Percentiles rank a stretch among this genome's conserved stretches.
These are phyloP conservation scores for Zaprionus bogoriensis DNA, from an alignment of 2,888 invertebrate species.

Conservation along the genomic window DNA sequence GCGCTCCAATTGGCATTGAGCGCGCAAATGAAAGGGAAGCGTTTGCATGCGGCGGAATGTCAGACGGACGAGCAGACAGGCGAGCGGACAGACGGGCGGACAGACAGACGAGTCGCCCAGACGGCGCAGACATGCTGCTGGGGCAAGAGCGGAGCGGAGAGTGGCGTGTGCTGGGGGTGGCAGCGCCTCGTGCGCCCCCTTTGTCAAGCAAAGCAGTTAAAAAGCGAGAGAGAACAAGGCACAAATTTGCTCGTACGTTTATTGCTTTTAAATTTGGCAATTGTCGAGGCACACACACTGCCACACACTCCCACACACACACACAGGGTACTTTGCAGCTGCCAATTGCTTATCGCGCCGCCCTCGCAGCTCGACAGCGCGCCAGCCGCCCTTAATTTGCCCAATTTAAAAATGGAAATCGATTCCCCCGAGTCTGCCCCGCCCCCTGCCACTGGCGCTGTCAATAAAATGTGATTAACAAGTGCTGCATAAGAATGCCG, in stretches of 20 bases:
- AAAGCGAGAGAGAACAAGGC: constrained; percentile 35
- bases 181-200: constrained; percentile 50
- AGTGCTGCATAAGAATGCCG: constrained; percentile 75
- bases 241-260: constrained; percentile 74
- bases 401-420: constrained; percentile 78
- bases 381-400: constrained; percentile 74
- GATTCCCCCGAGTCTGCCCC: constrained; percentile 62
- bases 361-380: constrained; percentile 36
- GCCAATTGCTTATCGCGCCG: constrained; percentile 66
- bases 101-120: not conserved
- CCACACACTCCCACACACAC: not conserved
- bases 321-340: constrained; percentile 41
- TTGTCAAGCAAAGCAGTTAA: constrained; percentile 60
- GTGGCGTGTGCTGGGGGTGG: no score
- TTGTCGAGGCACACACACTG: constrained; percentile 47
- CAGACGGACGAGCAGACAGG: constrained; percentile 1
- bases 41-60: constrained; percentile 62
- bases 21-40: constrained; percentile 71
- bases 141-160: not conserved
- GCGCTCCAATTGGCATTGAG: constrained; percentile 66
- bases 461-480: constrained; percentile 77
- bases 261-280: constrained; percentile 79
- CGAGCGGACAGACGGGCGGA: not conserved
- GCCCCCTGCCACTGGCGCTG: constrained; percentile 31
- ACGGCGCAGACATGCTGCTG: constrained; percentile 14